Evolutionary conservation across 2,888 invertebrate genomes (phyloP), one percentile per base, ranked within the genome.

Genomic region (Aleiodes testaceus): DNA sequence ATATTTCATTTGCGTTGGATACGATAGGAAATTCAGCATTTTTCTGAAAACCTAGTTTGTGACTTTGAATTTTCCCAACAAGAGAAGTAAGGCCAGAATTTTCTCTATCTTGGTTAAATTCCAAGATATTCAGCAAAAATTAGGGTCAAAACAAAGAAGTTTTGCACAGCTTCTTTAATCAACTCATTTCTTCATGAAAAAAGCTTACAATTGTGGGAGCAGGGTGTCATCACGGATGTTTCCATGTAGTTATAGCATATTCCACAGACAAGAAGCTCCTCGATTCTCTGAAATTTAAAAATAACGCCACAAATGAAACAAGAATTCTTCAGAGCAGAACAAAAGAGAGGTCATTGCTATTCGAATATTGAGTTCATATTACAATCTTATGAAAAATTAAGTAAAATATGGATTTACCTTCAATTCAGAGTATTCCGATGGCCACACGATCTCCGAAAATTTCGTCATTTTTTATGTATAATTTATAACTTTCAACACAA

Each of bases 231-330:
- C 74, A 90, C 87, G n/a, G 88, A 83, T 16, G 88, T 89, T 49
- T 88, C 83, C 77, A 90, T 86, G 73, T 86, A 88, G 18, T 90
- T 89, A 75, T 89, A 89, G 72, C 90, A 90, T 74, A 90, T 89
- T 11, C 88, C 86, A 81, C 90, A 90, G 20, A 87, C 77, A 16
- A 90, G 78, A 9, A 87, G 79, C 30, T 85, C 84, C 70, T 90
- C 89, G 59, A 90, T 82, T 70, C 81, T 82, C 89, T 89, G 75
- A 44, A 86, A 84, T 65, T 75, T 64, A 72, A 73, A 61, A 63
- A 66, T 49, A 64, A 59, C 45, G 66, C 9, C 7, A 20, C 4
- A 63, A 50, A 47, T 18, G n/a, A 16, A 16, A 49, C 9, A 50
- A 55, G 9, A 55, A 49, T 14, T 18, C 49, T 64, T 12, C 1